These are phyloP conservation scores for Adineta ricciae DNA, from an alignment of 2,888 invertebrate species.

Conservation along the genomic window DNA sequence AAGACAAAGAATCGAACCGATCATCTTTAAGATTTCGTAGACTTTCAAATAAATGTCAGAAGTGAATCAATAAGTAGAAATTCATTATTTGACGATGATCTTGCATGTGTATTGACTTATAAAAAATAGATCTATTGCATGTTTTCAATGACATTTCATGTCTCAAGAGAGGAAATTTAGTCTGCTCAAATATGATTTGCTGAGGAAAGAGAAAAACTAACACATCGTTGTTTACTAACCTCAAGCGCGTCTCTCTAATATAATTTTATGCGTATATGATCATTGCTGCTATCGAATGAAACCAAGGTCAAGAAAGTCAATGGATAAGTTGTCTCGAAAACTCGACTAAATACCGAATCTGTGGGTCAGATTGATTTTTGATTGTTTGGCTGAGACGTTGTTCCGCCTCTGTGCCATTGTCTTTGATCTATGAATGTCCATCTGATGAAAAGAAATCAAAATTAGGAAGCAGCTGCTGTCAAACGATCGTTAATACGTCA, in stretches of 20 bases:
- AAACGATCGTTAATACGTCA: background rate
- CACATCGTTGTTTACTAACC: background rate
- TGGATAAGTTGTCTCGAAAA: background rate
- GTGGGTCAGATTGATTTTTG: no score
- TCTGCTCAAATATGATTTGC: background rate
- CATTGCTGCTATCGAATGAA: background rate
- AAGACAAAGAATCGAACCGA: background rate
- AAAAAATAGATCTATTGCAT: background rate
- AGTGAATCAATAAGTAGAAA: background rate
- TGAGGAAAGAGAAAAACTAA: background rate
- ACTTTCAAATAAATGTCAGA: background rate
- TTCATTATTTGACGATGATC: background rate
- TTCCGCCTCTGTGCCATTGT: background rate
- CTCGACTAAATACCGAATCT: no score
- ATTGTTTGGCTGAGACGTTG: background rate
- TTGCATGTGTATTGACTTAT: background rate
- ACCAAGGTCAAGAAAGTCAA: background rate
- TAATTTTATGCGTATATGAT: background rate
- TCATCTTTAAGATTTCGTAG: background rate
- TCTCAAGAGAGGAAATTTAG: background rate
- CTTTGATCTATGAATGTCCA: background rate
- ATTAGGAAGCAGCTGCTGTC: background rate
- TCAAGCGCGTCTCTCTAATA: background rate
- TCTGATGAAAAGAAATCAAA: background rate
- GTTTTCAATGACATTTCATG: background rate